Base-by-base conservation (phyloP, 2,888 invertebrate genomes). In the Lottia scabra region DNA sequence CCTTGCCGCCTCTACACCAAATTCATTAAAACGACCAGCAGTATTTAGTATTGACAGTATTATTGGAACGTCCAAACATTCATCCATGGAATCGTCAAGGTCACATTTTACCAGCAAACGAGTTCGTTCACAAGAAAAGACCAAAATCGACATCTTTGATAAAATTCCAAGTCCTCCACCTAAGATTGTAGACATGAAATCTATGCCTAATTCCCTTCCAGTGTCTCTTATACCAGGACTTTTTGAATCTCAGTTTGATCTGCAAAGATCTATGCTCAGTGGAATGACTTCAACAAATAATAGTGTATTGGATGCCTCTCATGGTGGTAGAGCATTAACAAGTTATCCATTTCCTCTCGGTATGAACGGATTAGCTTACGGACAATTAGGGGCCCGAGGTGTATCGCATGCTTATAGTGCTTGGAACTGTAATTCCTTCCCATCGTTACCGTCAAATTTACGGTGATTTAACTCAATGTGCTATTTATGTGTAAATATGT, bases 121-220 rank as follows among this genome's bases (percentile, higher is more conserved):
- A 43, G 70, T 19, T 16, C 68, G 30, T 1, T n/a, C 13, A 23
- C 71, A 73, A 67, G 72, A 68, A 12, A 75, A 81, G 26, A 68
- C 68, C 26, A 83, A 82, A 68, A 70, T 75, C 43, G 84, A 86
- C 76, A 83, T 88, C 48, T 88, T 85, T 79, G 88, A 88, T 74
- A 83, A 82, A 72, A 87, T 88, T 66, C 87, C 86, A 8, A 86
- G 84, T 62, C 86, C 87, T 12, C 87, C 87, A 16, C 88, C 88
- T 5, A 88, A 88, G 75, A 76, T 88, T 1, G 79, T 85, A 27
- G 87, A 87, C 67, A 75, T 87, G 30, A 84, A 84, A 74, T 78
- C 78, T 56, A 81, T 81, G 38, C 81, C 81, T 38, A 82, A 80
- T 56, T 74, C 80, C 8, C 69, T 83, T 8, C 81, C 82, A 27